phyloP scores from a whole-genome alignment of 1,140 invertebrate species.

The Camponotus vicinus region DNA sequence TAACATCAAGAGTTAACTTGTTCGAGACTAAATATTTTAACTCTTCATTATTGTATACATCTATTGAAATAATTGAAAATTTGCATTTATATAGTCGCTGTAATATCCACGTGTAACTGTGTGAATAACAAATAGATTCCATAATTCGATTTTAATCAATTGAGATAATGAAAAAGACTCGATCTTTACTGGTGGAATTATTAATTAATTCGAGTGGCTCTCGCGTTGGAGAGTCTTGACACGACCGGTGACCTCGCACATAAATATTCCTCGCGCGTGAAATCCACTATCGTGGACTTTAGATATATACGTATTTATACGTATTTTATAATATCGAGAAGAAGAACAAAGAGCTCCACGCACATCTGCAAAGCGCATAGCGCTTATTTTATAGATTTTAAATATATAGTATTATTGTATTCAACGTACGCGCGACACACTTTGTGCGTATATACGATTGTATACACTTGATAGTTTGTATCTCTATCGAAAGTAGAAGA shows the following conservation, averaged over 20 bases:
- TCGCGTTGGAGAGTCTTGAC: not conserved
- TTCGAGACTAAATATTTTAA: not conserved
- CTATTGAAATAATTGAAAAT: not conserved
- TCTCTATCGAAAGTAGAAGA: conserved; percentile 66
- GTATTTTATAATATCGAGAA: conserved; percentile 52
- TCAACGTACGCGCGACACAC: not conserved
- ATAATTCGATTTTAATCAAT: conserved; percentile 13
- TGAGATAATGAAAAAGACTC: not conserved
- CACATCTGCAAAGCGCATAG: no score
- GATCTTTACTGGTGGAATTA: conserved; percentile 9
- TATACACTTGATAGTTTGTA: conserved; percentile 35
- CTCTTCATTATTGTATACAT: not conserved
- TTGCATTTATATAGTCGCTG: not conserved
- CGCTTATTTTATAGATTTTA: conserved; percentile 62
- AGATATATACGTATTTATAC: conserved; percentile 41
- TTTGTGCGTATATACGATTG: not conserved
- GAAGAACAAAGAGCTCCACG: conserved; percentile 1
- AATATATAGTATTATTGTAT: conserved; percentile 32
- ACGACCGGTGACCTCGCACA: conserved; percentile 13
- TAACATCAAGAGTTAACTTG: not conserved
- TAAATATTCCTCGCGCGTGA: conserved; percentile 47
- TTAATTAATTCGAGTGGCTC: conserved; percentile 3
- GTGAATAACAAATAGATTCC: not conserved
- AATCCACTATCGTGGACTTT: conserved; percentile 35
- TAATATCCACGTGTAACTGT: not conserved